A percentile compares a stretch with the other conserved stretches of the same genome.
phyloP scores from a whole-genome alignment of 2,888 invertebrate genomes.

The Campoletis raptor region DNA sequence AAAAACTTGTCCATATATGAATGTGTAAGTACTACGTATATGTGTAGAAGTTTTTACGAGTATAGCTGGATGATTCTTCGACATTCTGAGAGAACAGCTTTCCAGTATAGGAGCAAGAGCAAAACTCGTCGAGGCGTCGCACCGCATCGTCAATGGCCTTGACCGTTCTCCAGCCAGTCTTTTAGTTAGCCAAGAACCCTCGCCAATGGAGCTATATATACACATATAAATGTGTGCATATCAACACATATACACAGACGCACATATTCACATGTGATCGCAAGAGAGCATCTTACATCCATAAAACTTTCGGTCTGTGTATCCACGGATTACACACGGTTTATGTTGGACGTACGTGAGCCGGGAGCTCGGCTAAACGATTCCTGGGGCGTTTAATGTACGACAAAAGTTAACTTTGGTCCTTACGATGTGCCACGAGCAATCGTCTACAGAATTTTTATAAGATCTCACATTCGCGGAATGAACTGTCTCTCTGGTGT shows the following conservation, averaged over 20 bases:
- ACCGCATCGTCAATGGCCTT: conserved; percentile 74
- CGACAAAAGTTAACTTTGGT: conserved; percentile 51
- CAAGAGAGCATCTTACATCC: conserved; percentile 45
- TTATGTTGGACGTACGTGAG: conserved; percentile 29
- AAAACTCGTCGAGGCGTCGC: conserved; percentile 64
- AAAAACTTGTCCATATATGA: conserved; percentile 2
- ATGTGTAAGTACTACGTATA: not conserved
- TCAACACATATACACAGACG: not conserved
- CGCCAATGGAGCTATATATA: conserved; percentile 52
- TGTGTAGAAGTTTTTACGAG: conserved; percentile 26
- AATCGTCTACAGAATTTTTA: conserved; percentile 48
- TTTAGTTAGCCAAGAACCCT: conserved; percentile 55
- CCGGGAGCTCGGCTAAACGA: conserved; percentile 48
- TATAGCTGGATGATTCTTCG: conserved; percentile 39
- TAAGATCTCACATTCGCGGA: conserved; percentile 39
- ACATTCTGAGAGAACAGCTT: conserved; percentile 54
- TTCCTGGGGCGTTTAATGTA: conserved; percentile 14
- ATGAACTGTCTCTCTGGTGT: conserved; percentile 44
- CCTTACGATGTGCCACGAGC: conserved; percentile 24
- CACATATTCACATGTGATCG: conserved; percentile 52
- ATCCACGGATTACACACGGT: not conserved
- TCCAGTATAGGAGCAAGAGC: conserved; percentile 59
- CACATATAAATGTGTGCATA: conserved; percentile 16
- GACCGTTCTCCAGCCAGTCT: conserved; percentile 75
- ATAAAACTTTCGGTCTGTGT: conserved; percentile 29